Percentiles rank a stretch among this genome's conserved stretches.
phyloP scores from a whole-genome alignment of 2,888 invertebrate species.

The Ptychoptera albimana region DNA sequence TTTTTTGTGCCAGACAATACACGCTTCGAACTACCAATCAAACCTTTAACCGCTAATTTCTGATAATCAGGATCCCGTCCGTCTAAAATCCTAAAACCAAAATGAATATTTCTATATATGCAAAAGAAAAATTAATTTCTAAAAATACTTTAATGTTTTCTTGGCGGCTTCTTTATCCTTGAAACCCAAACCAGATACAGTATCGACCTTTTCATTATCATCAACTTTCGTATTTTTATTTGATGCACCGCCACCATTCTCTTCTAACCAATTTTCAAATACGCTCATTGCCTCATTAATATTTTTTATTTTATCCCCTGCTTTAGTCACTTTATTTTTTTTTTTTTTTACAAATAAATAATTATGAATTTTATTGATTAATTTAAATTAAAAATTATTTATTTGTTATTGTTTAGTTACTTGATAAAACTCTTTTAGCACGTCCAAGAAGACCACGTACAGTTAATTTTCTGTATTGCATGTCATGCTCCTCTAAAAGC shows the following conservation, averaged over 20 bases:
- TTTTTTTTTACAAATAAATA: no score
- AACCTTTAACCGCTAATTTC: constrained; percentile 51
- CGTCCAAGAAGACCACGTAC: constrained; percentile 41
- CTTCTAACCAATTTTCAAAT: constrained; percentile 49
- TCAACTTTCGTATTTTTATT: constrained; percentile 32
- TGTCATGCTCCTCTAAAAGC: constrained; percentile 43
- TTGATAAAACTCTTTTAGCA: constrained; percentile 36
- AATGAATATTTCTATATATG: not conserved
- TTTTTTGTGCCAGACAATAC: constrained; percentile 60
- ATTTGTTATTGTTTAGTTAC: constrained; percentile 18
- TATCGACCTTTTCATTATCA: constrained; percentile 37
- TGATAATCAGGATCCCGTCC: constrained; percentile 66
- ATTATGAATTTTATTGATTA: constrained; percentile 14
- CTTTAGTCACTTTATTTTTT: constrained; percentile 44
- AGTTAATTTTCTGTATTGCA: constrained; percentile 46
- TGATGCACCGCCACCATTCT: constrained; percentile 29
- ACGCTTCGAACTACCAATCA: constrained; percentile 53
- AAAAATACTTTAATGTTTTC: constrained; percentile 40
- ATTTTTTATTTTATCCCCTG: constrained; percentile 50
- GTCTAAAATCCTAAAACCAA: constrained; percentile 34
- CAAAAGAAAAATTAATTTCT: not conserved
- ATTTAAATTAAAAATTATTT: no score
- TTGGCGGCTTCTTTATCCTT: constrained; percentile 60
- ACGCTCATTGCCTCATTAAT: constrained; percentile 50
- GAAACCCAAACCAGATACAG: constrained; percentile 59